phyloP scores from a whole-genome alignment of 2,797 vertebrate genomes.

The Apogon hyalosoma region DNA sequence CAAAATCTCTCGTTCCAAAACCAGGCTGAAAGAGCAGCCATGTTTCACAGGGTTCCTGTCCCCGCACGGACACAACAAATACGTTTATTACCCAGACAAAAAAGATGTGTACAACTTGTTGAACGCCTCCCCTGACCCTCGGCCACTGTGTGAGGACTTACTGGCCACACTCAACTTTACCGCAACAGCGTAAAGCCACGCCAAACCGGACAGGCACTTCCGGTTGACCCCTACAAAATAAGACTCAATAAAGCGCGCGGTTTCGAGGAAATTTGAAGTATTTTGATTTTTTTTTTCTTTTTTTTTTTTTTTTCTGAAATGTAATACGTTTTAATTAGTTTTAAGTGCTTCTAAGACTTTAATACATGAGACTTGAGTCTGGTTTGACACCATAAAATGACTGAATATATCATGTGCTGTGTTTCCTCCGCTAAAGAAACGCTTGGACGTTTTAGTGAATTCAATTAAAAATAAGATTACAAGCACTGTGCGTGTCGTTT shows the following conservation, averaged over 20 bases:
- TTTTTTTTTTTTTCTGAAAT: no score
- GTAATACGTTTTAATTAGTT: no score
- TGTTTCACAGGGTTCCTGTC: conserved; percentile 53
- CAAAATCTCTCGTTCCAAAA: conserved; percentile 97
- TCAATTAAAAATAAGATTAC: no score
- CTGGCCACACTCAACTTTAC: conserved; percentile 47
- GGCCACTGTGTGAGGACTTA: conserved; percentile 29
- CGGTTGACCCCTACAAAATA: conserved; percentile 27
- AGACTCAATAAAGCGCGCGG: background rate
- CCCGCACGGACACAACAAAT: background rate
- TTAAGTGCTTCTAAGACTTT: no score
- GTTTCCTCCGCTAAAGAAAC: no score
- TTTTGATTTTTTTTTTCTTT: no score
- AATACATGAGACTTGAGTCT: no score
- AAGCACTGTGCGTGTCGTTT: no score
- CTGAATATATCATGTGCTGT: no score
- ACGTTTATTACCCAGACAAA: conserved; percentile 1
- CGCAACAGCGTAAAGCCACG: background rate
- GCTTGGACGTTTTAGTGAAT: no score
- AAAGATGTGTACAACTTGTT: conserved; percentile 19
- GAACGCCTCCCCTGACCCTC: conserved; percentile 4
- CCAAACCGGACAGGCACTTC: accelerated
- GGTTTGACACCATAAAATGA: no score
- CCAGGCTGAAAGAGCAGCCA: conserved; percentile 92
- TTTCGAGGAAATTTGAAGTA: no score